phyloP scores from a whole-genome alignment of 1,140 invertebrate genomes.

The Acromyrmex charruanus region DNA sequence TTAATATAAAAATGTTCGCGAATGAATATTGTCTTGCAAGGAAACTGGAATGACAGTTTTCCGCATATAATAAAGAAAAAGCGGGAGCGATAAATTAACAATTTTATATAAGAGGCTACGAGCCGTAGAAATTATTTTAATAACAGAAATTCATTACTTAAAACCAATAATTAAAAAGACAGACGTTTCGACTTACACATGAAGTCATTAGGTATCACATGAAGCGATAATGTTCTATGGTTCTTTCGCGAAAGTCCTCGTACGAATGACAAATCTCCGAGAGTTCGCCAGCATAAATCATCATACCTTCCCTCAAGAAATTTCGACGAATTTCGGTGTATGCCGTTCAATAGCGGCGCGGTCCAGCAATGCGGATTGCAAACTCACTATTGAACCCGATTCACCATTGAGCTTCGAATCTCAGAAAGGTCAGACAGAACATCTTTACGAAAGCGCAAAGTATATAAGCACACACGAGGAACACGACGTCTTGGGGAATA shows the following conservation, averaged over 20 bases:
- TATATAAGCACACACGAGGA: slow-evolving; percentile 1
- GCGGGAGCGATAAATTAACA: background rate
- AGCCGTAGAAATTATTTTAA: no score
- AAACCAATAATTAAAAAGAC: no score
- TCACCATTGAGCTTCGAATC: slow-evolving; percentile 27
- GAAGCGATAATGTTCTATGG: background rate
- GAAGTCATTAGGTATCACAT: no score
- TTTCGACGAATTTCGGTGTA: background rate
- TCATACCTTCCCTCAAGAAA: background rate
- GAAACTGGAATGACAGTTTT: background rate
- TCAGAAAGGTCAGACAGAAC: slow-evolving; percentile 13
- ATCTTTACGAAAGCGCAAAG: slow-evolving; percentile 34
- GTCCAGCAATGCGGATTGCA: background rate
- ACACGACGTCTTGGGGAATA: slow-evolving; percentile 26
- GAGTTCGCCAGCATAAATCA: background rate
- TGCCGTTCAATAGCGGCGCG: background rate
- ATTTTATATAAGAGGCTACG: no score
- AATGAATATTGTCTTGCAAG: background rate
- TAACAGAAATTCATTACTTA: no score
- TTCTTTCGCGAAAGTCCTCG: background rate
- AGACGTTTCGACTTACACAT: no score
- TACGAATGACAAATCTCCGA: slow-evolving; percentile 26
- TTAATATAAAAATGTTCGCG: background rate
- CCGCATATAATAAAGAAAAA: background rate
- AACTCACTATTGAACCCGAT: background rate